These are phyloP conservation scores for Selene dorsalis DNA, from an alignment of 2,797 vertebrate species.

Conservation along the genomic window DNA sequence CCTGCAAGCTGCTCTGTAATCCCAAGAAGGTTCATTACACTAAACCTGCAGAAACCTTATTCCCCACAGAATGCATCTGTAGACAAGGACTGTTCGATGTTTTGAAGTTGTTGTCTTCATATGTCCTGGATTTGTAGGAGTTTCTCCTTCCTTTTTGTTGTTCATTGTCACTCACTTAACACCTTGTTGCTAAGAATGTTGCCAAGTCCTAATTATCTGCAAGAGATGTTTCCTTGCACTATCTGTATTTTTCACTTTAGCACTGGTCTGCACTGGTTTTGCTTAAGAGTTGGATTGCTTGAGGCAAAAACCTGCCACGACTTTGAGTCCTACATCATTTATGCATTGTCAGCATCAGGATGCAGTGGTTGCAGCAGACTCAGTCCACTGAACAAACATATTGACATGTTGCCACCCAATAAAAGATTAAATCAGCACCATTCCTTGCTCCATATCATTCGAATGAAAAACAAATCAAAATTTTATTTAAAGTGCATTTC, in stretches of 20 bases:
- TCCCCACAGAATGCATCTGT: conserved; percentile 46
- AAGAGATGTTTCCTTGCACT: conserved; percentile 43
- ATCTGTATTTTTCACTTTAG: conserved; percentile 42
- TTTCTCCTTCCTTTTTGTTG: not conserved
- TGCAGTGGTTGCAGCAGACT: conserved; percentile 67
- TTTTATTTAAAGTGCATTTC: conserved; percentile 43
- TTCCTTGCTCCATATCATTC: conserved; percentile 34
- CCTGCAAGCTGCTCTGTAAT: conserved; percentile 62
- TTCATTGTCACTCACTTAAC: not conserved
- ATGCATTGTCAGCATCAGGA: conserved; percentile 79
- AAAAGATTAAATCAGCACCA: conserved; percentile 79
- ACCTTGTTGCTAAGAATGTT: not conserved
- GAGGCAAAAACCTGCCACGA: conserved; percentile 73
- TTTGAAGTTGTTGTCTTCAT: conserved; percentile 13
- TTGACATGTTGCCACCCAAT: conserved; percentile 66
- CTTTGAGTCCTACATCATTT: conserved; percentile 81
- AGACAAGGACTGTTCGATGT: conserved; percentile 26
- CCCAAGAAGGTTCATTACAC: conserved; percentile 75
- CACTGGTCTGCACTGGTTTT: conserved; percentile 42
- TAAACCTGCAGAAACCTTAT: conserved; percentile 59
- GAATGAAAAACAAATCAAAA: conserved; percentile 42
- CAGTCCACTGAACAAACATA: conserved; percentile 74
- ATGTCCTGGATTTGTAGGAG: not conserved
- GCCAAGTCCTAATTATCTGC: not conserved
- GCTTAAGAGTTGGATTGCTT: conserved; percentile 63